Evolutionary conservation across 2,888 invertebrate genomes (phyloP).

Genomic region (Plutella xylostella): DNA sequence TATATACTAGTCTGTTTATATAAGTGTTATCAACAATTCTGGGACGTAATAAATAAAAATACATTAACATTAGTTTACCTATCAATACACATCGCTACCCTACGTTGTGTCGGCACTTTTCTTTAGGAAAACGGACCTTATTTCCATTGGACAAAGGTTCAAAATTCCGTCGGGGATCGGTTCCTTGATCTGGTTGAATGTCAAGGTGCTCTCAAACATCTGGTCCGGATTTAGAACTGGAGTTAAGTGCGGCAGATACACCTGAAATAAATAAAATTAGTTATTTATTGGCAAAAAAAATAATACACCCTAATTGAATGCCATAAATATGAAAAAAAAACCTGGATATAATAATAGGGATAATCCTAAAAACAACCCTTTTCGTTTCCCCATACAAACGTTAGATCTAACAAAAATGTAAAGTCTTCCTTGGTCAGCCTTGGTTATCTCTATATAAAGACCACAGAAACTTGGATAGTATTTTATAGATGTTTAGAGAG

Average conservation of each 20-base stretch:
- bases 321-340: background rate
- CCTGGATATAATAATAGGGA: background rate
- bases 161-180: slow-evolving; percentile 30
- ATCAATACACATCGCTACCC: no score
- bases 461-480: no score
- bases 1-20: no score
- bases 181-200: slow-evolving; percentile 49
- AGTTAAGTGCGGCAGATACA: slow-evolving; percentile 17
- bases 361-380: background rate
- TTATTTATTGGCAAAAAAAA: no score
- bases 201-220: slow-evolving; percentile 61
- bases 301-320: no score
- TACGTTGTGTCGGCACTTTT: slow-evolving; percentile 29
- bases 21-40: no score
- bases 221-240: slow-evolving; percentile 58
- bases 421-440: no score
- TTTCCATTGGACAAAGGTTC: slow-evolving; percentile 70
- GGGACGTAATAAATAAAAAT: no score
- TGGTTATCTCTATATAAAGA: no score
- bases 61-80: no score
- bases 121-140: slow-evolving; percentile 62
- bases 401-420: background rate
- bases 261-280: no score
- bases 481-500: background rate
- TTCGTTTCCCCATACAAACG: background rate